phyloP scores from a whole-genome alignment of 2,888 invertebrate species.

The Drosophila eohydei region DNA sequence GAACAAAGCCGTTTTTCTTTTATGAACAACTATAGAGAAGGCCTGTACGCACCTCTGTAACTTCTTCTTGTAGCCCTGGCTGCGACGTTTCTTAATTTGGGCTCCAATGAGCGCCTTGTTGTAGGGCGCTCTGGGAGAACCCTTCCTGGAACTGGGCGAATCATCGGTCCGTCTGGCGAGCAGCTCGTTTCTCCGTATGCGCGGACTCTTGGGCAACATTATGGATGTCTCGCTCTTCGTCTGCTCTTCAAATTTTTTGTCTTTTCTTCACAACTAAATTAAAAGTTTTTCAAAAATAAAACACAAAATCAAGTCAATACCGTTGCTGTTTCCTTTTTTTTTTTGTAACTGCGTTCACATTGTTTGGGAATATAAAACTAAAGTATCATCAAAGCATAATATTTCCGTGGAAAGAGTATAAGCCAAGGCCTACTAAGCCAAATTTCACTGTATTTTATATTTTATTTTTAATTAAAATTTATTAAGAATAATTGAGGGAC shows the following conservation, averaged over 20 bases:
- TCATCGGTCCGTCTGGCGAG: slow-evolving; percentile 6
- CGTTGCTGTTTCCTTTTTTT: slow-evolving; percentile 7
- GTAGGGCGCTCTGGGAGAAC: slow-evolving; percentile 55
- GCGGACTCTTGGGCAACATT: slow-evolving; percentile 56
- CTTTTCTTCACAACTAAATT: neutral
- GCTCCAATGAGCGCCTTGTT: slow-evolving; percentile 31
- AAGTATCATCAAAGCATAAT: neutral
- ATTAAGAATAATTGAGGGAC: too few species aligned
- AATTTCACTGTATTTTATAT: neutral
- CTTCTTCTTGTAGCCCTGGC: slow-evolving; percentile 30
- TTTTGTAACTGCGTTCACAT: slow-evolving; percentile 22
- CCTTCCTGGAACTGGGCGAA: slow-evolving; percentile 18
- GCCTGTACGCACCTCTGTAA: slow-evolving; percentile 25
- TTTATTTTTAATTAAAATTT: too few species aligned
- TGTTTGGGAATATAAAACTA: slow-evolving; percentile 14
- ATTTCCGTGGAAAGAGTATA: neutral
- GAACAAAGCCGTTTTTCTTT: neutral
- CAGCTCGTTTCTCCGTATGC: slow-evolving; percentile 45
- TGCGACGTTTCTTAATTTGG: slow-evolving; percentile 44
- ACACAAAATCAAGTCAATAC: neutral
- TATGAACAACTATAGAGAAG: neutral
- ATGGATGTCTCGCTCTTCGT: neutral
- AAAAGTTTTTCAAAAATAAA: slow-evolving; percentile 3
- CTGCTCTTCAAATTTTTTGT: slow-evolving; percentile 9
- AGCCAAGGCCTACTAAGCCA: slow-evolving; percentile 26